Base-by-base conservation (phyloP, 2,113 vertebrate genomes). In the Stigmatopora argus region DNA sequence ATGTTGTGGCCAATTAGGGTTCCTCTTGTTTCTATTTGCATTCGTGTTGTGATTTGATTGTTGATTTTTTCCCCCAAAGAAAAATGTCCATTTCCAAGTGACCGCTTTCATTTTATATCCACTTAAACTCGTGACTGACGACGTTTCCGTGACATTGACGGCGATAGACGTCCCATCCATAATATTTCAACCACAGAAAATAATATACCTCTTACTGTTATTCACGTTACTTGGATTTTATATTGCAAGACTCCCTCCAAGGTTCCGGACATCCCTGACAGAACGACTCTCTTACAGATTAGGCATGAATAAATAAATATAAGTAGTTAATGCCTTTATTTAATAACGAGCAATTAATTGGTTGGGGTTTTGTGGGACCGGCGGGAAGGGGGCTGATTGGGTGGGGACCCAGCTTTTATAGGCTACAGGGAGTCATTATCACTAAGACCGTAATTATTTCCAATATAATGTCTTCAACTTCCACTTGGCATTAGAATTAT, bases 331-430 rank as follows among this genome's bases (percentile, higher is more conserved):
- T 61, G 59, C 41, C 59, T 45, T 61, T 61, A 61, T 61, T 61
- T 45, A 61, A 61, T 61, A 61, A 61, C n/a, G 41, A 38, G 59
- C 59, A 45, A 61, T 61, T 61, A 61, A 61, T 61, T 61, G 58
- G 58, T 44, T 61, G 10, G 57, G 58, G 58, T 44, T 44, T 61
- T 45, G 41, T 44, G 7, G 41, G 59, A 19, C 59, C 35, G 35
- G 38, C 19, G 53, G 57, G 59, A n/a, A 21, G n/a, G 10, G 19
- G 59, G 19, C 59, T 61, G 59, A 61, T 61, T 61, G 59, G 59
- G 59, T 61, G 17, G 59, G 59, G 59, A 45, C 41, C 44, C 38
- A 23, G 41, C n/a, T 18, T 45, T 45, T 6, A 44, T 10, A 60
- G 11, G 58, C 18, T 21, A 23, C 38, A 8, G 38, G 38, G n/a